phyloP scores from a whole-genome alignment of 2,797 vertebrate species.

The Serranus cabrilla region DNA sequence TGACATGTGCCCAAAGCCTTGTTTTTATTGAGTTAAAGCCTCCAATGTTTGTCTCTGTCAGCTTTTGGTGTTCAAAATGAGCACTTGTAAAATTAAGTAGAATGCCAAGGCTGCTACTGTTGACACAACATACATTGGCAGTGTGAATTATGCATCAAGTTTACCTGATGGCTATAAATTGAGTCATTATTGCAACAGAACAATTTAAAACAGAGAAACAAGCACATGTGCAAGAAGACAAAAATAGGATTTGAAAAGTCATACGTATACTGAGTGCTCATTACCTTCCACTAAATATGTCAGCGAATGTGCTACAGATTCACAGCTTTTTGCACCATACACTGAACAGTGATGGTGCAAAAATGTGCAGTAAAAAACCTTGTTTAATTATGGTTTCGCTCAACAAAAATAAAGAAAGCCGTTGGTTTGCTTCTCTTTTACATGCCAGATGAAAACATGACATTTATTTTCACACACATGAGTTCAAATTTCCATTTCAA shows the following conservation, averaged over 20 bases:
- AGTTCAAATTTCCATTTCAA: conserved; percentile 3
- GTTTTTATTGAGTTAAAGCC: conserved; percentile 64
- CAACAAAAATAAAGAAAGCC: not conserved
- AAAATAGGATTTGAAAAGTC: not conserved
- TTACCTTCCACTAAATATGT: not conserved
- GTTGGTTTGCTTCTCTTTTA: not conserved
- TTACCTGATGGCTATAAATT: conserved; percentile 15
- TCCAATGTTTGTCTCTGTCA: conserved; percentile 57
- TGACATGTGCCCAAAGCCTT: conserved; percentile 45
- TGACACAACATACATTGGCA: conserved; percentile 46
- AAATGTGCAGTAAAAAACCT: not conserved
- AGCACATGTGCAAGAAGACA: not conserved
- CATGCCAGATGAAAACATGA: not conserved
- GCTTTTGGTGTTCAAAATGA: conserved; percentile 47
- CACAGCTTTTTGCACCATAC: not conserved
- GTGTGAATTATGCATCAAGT: conserved; percentile 56
- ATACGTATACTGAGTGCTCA: not conserved
- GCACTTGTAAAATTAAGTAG: conserved; percentile 24
- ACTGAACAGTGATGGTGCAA: not conserved
- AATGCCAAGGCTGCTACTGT: not conserved
- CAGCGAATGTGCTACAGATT: not conserved
- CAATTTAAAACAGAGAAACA: conserved; percentile 24
- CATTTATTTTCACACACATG: conserved; percentile 1
- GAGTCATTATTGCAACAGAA: conserved; percentile 37
- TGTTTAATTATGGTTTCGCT: not conserved